phyloP scores from a whole-genome alignment of 2,888 invertebrate species.

The Leuctra nigra region DNA sequence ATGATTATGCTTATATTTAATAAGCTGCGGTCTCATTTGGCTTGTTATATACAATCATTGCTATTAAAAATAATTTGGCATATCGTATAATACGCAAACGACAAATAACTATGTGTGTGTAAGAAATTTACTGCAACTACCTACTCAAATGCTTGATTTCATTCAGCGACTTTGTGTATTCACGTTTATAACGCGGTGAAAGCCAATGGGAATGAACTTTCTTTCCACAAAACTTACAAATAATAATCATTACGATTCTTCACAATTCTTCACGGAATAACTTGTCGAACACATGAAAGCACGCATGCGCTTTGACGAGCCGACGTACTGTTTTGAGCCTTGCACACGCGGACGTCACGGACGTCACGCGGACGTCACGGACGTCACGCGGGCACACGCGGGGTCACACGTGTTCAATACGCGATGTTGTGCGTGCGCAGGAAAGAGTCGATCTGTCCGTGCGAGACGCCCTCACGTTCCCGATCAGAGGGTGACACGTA shows the following conservation, averaged over 20 bases:
- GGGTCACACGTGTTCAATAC: conserved; percentile 17
- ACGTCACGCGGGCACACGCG: not conserved
- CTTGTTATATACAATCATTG: not conserved
- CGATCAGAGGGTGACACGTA: conserved; percentile 37
- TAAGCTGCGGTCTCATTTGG: not conserved
- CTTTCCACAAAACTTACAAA: conserved; percentile 12
- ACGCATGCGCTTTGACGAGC: too few relatives aligned
- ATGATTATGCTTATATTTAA: too few relatives aligned
- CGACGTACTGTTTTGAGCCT: too few relatives aligned
- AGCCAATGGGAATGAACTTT: conserved; percentile 17
- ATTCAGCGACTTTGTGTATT: too few relatives aligned
- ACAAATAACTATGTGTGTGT: too few relatives aligned
- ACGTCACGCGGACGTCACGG: not conserved
- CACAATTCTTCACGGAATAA: conserved; percentile 2
- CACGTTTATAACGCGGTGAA: too few relatives aligned
- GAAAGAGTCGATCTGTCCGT: conserved; percentile 74
- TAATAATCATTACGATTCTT: conserved; percentile 11
- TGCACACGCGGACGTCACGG: too few relatives aligned
- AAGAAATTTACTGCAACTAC: too few relatives aligned
- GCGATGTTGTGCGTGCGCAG: conserved; percentile 51
- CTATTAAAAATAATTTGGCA: conserved; percentile 13
- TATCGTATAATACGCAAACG: conserved; percentile 9
- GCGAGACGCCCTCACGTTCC: conserved; percentile 41
- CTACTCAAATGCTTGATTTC: conserved; percentile 3
- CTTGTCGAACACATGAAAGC: not conserved